Percentiles rank a stretch among this genome's conserved stretches.
Conservation (phyloP, 2,888 invertebrate genomes). For the Eucera pruinosa region DNA sequence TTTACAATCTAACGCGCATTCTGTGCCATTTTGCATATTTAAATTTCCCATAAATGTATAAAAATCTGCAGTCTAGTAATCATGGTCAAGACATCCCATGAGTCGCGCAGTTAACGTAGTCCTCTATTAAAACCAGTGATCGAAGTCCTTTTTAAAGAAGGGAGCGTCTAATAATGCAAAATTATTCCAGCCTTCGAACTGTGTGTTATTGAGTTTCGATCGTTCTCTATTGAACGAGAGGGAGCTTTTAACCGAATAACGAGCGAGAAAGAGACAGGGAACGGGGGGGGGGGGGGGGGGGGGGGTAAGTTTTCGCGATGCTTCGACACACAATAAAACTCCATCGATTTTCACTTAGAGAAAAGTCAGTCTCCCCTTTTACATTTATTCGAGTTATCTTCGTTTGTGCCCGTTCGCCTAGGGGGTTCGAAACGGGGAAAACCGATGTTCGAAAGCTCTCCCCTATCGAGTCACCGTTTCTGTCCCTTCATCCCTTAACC, state of each 20-base stretch:
- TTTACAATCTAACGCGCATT: too few species aligned
- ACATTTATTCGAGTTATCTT: conserved; percentile 79
- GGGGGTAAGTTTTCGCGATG: conserved; percentile 38
- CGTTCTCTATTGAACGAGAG: conserved; percentile 37
- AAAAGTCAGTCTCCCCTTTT: conserved; percentile 72
- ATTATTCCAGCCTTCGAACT: conserved; percentile 32
- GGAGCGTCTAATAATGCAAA: conserved; percentile 6
- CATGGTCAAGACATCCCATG: too few species aligned
- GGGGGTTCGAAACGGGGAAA: conserved; percentile 1
- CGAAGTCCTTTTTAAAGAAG: too few species aligned
- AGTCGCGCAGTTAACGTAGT: too few species aligned
- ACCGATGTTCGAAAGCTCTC: conserved; percentile 18
- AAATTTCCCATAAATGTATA: too few species aligned
- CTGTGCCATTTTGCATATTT: too few species aligned
- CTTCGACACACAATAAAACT: conserved; percentile 71
- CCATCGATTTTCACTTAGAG: conserved; percentile 78
- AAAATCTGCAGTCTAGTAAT: too few species aligned
- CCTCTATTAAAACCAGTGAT: too few species aligned
- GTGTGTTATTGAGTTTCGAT: conserved; percentile 62
- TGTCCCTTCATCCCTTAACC: conserved; percentile 58
- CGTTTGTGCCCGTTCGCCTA: conserved; percentile 63
- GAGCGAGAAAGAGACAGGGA: not conserved
- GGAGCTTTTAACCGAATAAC: conserved; percentile 28
- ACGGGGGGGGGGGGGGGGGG: not conserved
- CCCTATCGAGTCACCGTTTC: conserved; percentile 25